phyloP scores from a whole-genome alignment of 2,888 invertebrate species.

The Trissolcus brochymenae region DNA sequence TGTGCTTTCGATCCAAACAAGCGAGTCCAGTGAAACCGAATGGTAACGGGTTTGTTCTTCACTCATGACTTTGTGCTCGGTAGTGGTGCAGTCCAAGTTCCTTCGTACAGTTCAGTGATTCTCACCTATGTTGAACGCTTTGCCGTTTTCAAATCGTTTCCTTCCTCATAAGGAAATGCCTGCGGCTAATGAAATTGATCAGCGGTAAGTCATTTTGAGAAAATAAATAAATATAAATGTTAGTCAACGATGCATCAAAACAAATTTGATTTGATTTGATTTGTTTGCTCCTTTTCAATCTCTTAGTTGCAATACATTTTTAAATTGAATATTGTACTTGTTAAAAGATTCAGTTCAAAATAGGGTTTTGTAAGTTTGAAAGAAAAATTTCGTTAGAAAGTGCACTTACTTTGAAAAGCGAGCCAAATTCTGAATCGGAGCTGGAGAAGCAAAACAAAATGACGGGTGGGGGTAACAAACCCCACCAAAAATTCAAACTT shows the following conservation, averaged over 20 bases:
- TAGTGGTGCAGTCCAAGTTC: background rate
- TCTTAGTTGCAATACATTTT: no score
- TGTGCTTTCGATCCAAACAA: background rate
- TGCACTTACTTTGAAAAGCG: no score
- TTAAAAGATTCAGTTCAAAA: background rate
- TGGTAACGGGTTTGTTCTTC: background rate
- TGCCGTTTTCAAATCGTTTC: slow-evolving; percentile 4
- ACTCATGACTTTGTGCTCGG: background rate
- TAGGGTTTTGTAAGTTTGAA: background rate
- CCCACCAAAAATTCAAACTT: background rate
- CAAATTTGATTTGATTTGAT: no score
- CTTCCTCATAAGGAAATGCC: slow-evolving; percentile 10
- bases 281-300: no score
- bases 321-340: no score
- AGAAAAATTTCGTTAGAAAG: background rate
- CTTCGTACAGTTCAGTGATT: background rate
- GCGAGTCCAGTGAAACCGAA: background rate
- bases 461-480: background rate
- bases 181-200: slow-evolving; percentile 20
- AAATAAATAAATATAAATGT: background rate
- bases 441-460: background rate
- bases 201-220: slow-evolving; percentile 7
- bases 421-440: background rate
- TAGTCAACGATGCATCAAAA: background rate
- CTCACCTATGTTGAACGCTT: slow-evolving; percentile 6